Evolutionary conservation across 2,797 vertebrate genomes (phyloP), one percentile per base, ranked within the genome.

Genomic region (Triplophysa yarkandensis): DNA sequence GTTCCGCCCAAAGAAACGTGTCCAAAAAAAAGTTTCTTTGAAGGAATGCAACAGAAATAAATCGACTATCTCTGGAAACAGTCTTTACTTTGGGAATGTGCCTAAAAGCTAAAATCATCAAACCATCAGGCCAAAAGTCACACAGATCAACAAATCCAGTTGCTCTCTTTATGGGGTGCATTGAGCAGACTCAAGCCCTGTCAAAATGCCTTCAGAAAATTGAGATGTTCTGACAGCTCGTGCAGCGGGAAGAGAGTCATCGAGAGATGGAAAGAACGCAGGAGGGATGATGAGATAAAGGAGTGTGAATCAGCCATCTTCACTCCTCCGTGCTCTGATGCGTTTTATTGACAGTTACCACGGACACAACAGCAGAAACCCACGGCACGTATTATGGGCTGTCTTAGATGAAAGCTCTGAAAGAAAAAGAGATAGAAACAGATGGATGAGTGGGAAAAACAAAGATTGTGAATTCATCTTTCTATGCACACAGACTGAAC

Each of bases 311-410:
- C 72, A 75, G 54, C 44, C 54, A 50, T 75, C 54, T 48, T 68
- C 72, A 67, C 72, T 67, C 63, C 72, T 67, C 72, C 30, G 14
- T 74, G 50, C 62, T 57, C 48, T 44, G 71, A 17, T 75, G 30
- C 43, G 39, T 75, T 67, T 75, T 75, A 68, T 65, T 65, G 62
- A 65, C 71, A 66, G 64, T 75, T 67, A 67, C 63, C 64, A 67
- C 28, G 39, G 63, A 58, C 63, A 75, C 64, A 67, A 58, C 62
- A 36, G 39, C 39, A 27, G 55, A 68, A 75, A 50, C n/a, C 71
- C 54, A 62, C 48, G 43, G 46, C 54, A 30, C 54, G 50, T 55
- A 39, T 75, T 67, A 44, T 46, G 41, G 41, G 72, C 13, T 75
- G 52, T 27, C 64, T 74, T 46, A 43, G 71, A 74, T 44, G 30